Percentiles rank a stretch among this genome's conserved stretches.
These are phyloP conservation scores for Callocephalon fimbriatum DNA, from an alignment of 2,113 vertebrate genomes.

Conservation along the genomic window DNA sequence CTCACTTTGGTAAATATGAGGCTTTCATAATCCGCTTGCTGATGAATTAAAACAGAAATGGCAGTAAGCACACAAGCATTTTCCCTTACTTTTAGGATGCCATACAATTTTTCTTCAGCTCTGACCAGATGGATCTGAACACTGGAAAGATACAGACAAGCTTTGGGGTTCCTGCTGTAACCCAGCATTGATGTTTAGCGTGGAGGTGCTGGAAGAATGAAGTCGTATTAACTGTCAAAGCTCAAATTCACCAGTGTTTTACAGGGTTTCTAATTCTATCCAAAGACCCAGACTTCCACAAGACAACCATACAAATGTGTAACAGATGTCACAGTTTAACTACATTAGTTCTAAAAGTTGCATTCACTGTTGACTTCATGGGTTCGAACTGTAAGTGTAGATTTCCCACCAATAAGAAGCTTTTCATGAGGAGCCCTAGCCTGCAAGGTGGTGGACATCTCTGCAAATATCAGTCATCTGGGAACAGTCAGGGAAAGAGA, in stretches of 20 bases:
- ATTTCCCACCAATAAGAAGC: neutral
- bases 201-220: neutral
- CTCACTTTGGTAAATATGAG: neutral
- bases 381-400: neutral
- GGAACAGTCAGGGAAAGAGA: neutral
- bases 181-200: neutral
- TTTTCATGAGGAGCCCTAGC: neutral
- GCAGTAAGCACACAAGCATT: neutral
- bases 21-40: neutral
- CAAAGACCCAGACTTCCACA: neutral
- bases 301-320: neutral
- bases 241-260: neutral
- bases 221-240: neutral
- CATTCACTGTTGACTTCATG: neutral
- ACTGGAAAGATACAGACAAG: neutral
- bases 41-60: neutral
- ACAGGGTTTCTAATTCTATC: neutral
- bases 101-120: neutral
- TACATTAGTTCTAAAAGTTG: neutral
- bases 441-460: neutral
- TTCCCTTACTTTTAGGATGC: neutral
- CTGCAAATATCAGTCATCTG: neutral
- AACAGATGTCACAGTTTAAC: neutral
- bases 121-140: neutral
- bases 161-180: neutral